Percentiles rank a stretch among this genome's conserved stretches.
phyloP scores from a whole-genome alignment of 2,888 invertebrate species.

The Panzeria rudis region DNA sequence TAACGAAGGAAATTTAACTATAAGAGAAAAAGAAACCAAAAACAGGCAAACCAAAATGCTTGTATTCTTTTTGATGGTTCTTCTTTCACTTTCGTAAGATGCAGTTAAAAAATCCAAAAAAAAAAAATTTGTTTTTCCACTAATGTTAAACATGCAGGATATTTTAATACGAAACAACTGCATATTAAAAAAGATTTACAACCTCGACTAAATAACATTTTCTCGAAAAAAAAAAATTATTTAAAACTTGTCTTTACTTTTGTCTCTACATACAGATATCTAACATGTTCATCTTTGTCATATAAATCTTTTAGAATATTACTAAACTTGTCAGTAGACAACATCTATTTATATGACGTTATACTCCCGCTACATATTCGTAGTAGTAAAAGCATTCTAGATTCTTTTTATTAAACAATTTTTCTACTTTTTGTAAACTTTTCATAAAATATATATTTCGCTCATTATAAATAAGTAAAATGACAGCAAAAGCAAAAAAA shows the following conservation, averaged over 20 bases:
- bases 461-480: slow-evolving; percentile 36
- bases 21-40: too few relatives aligned
- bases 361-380: background rate
- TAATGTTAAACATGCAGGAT: background rate
- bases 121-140: too few relatives aligned
- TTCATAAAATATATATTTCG: slow-evolving; percentile 35
- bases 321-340: slow-evolving; percentile 54
- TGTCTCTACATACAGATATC: too few relatives aligned
- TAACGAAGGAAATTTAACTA: too few relatives aligned
- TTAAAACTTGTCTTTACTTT: slow-evolving; percentile 11
- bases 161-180: background rate
- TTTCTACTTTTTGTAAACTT: slow-evolving; percentile 1
- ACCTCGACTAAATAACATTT: background rate
- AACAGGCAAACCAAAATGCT: too few relatives aligned
- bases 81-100: too few relatives aligned
- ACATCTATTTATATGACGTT: slow-evolving; percentile 40
- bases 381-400: background rate
- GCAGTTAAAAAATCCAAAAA: too few relatives aligned
- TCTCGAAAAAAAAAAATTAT: background rate
- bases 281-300: slow-evolving; percentile 8
- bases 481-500: background rate
- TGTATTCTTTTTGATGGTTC: too few relatives aligned
- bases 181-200: background rate
- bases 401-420: slow-evolving; percentile 9
- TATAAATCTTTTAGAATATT: slow-evolving; percentile 37